Evolutionary conservation across 2,797 vertebrate species (phyloP).

Genomic region (Tauraco hartlaubi): DNA sequence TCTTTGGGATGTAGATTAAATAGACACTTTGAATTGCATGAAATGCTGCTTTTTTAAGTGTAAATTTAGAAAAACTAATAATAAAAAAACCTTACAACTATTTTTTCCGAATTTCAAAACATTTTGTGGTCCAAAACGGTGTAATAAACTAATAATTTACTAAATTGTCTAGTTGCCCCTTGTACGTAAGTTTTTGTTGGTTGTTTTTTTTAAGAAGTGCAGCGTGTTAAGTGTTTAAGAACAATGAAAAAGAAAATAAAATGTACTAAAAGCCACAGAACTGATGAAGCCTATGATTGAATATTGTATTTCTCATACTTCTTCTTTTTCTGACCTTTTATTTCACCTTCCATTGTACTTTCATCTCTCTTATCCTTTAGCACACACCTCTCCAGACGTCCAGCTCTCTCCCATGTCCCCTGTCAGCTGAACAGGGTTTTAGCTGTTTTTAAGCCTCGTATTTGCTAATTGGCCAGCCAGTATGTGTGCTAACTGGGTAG

Average conservation of each 20-base stretch:
- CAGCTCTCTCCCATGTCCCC: background rate
- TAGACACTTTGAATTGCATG: background rate
- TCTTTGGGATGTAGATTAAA: background rate
- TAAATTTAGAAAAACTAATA: background rate
- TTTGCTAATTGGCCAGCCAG: constrained; percentile 26
- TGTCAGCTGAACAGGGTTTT: background rate
- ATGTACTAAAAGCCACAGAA: background rate
- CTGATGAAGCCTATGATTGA: background rate
- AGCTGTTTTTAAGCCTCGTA: background rate
- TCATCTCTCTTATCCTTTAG: background rate
- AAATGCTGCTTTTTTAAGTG: background rate
- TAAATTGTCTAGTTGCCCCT: background rate
- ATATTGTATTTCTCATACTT: background rate
- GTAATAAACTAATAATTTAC: background rate
- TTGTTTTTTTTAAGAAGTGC: background rate
- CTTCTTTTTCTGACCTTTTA: background rate
- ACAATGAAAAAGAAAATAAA: background rate
- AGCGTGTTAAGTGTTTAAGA: background rate
- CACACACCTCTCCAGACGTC: background rate
- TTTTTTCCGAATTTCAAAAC: background rate
- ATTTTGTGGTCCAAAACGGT: background rate
- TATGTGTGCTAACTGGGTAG: background rate
- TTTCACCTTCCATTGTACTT: background rate
- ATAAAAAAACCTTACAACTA: background rate
- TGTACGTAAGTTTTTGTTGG: background rate